A percentile compares a stretch with the other conserved stretches of the same genome.
Conservation (phyloP, 2,113 vertebrate species). For the Canis aureus region DNA sequence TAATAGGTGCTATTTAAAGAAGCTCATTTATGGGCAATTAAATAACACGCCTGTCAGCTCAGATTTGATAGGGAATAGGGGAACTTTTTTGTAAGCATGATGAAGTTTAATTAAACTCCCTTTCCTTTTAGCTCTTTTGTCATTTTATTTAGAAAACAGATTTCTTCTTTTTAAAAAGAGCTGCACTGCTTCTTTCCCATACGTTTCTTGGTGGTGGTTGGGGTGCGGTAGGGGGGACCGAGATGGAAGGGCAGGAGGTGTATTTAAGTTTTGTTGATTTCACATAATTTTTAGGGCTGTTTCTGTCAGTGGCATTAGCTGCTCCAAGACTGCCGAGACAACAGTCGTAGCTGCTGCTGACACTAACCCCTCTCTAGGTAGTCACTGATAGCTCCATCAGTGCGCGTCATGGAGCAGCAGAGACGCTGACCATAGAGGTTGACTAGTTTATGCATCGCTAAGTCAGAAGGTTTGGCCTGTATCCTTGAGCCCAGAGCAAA, state of each 20-base stretch:
- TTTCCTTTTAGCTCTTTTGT: conserved; percentile 61
- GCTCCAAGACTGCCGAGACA: neutral
- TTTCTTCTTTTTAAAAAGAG: neutral
- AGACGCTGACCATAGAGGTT: neutral
- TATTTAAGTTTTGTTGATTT: conserved; percentile 43
- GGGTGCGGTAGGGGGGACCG: neutral
- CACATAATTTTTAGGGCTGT: neutral
- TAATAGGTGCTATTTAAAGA: conserved; percentile 76
- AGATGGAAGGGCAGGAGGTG: neutral
- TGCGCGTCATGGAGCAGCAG: neutral
- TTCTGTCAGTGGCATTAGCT: neutral
- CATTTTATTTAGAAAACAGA: conserved; percentile 63
- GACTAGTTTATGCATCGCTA: neutral
- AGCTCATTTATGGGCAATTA: conserved; percentile 76
- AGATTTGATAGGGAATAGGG: neutral
- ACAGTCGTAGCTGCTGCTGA: neutral
- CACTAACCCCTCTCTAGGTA: neutral
- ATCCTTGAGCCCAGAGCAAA: neutral
- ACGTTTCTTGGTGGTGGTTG: neutral
- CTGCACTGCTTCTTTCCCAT: neutral
- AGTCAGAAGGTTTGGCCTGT: neutral
- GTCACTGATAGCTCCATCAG: neutral
- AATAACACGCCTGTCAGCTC: conserved; percentile 62
- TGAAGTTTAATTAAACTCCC: conserved; percentile 66
- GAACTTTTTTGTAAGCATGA: neutral